phyloP scores from a whole-genome alignment of 2,888 invertebrate species.

The Salpingus planirostris region DNA sequence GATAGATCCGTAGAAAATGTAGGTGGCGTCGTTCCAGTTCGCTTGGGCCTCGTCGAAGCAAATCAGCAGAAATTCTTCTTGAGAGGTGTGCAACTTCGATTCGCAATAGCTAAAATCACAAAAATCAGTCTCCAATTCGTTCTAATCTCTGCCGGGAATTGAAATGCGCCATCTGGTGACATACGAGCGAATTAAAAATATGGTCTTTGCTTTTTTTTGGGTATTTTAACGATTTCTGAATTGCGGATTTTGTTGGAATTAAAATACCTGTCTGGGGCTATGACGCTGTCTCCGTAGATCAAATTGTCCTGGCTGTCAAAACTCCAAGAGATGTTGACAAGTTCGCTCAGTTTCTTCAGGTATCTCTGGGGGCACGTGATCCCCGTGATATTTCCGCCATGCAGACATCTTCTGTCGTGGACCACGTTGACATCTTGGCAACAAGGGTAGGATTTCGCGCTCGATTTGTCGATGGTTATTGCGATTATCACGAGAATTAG shows the following conservation, averaged over 20 bases:
- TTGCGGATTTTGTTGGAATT: not conserved
- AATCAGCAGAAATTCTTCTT: conserved; percentile 10
- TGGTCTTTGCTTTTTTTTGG: no score
- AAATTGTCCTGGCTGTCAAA: conserved; percentile 2
- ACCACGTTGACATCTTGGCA: conserved; percentile 4
- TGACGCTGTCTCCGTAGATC: not conserved
- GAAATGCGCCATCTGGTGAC: no score
- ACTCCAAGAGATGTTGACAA: not conserved
- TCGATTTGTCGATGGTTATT: no score
- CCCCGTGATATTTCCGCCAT: conserved; percentile 2
- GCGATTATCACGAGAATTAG: no score
- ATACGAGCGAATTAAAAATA: no score
- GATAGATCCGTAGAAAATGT: conserved; percentile 7
- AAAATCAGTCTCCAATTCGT: no score
- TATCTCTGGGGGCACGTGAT: not conserved
- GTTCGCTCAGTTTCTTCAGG: not conserved
- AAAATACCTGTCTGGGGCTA: not conserved
- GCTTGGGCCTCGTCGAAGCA: conserved; percentile 9
- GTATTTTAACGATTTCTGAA: not conserved
- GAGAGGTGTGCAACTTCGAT: conserved; percentile 5
- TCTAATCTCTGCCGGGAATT: no score
- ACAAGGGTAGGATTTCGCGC: no score
- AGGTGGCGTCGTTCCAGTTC: conserved; percentile 2
- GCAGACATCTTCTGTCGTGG: not conserved
- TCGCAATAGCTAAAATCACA: conserved; percentile 8